Conservation (phyloP, 2,888 invertebrate genomes). For the Noctua comes region DNA sequence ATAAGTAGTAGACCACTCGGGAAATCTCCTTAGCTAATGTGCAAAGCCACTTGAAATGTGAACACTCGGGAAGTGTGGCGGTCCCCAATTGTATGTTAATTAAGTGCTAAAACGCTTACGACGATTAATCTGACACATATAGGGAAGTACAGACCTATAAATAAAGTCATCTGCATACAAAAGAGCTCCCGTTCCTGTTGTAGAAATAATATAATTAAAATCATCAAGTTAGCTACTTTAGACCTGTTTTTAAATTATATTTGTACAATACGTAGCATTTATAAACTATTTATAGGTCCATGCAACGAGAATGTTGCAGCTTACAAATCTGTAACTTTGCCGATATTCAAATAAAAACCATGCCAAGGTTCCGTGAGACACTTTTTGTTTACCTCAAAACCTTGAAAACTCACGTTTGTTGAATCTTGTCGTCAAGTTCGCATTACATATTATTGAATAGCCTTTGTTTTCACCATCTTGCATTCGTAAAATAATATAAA, state of each 20-base stretch:
- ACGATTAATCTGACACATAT: slow-evolving; percentile 11
- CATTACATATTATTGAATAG: slow-evolving; percentile 49
- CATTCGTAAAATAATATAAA: slow-evolving; percentile 4
- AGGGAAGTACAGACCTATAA: slow-evolving; percentile 5
- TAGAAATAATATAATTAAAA: neutral
- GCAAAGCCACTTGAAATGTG: slow-evolving; percentile 20
- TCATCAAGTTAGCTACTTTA: neutral
- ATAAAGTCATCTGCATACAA: slow-evolving; percentile 9
- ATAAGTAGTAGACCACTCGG: slow-evolving; percentile 24
- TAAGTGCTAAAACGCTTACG: slow-evolving; percentile 17
- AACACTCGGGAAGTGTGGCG: slow-evolving; percentile 26
- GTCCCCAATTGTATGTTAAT: slow-evolving; percentile 48
- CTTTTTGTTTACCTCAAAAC: slow-evolving; percentile 68
- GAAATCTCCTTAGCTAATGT: slow-evolving; percentile 20
- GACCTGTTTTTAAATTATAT: neutral
- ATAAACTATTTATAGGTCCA: neutral
- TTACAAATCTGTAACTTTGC: slow-evolving; percentile 29
- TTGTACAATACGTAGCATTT: neutral
- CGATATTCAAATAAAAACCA: slow-evolving; percentile 58
- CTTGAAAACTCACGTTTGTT: slow-evolving; percentile 60
- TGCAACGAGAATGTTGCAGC: neutral
- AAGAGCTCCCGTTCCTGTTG: neutral
- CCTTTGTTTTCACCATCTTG: slow-evolving; percentile 16
- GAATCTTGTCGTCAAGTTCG: slow-evolving; percentile 43
- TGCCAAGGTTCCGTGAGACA: slow-evolving; percentile 70